These are phyloP conservation scores for Odontothrips loti DNA, from an alignment of 2,888 invertebrate species.

Conservation along the genomic window DNA sequence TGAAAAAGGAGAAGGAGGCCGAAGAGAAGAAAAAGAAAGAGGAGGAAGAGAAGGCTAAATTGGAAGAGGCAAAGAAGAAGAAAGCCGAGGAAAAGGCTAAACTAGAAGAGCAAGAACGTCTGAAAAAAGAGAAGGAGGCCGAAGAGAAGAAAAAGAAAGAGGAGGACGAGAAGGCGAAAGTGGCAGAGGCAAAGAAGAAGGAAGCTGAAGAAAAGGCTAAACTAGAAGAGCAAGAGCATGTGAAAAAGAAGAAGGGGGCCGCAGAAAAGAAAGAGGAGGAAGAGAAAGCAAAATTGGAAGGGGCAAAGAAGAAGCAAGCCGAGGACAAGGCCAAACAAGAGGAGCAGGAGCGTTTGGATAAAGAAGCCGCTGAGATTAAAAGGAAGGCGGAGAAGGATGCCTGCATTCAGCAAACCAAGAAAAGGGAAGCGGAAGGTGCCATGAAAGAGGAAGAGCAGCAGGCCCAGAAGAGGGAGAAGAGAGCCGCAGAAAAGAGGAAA, in stretches of 20 bases:
- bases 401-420: slow-evolving; percentile 36
- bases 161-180: slow-evolving; percentile 36
- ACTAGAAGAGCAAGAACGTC: slow-evolving; percentile 40
- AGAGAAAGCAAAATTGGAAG: slow-evolving; percentile 36
- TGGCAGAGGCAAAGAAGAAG: slow-evolving; percentile 33
- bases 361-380: slow-evolving; percentile 39
- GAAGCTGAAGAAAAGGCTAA: slow-evolving; percentile 36
- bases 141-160: slow-evolving; percentile 41
- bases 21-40: slow-evolving; percentile 33
- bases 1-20: slow-evolving; percentile 32
- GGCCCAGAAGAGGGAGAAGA: slow-evolving; percentile 39
- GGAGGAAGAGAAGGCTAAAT: slow-evolving; percentile 31
- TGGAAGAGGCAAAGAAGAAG: slow-evolving; percentile 36
- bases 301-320: slow-evolving; percentile 34
- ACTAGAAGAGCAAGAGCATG: slow-evolving; percentile 34
- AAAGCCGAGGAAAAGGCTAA: slow-evolving; percentile 44
- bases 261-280: slow-evolving; percentile 35
- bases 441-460: slow-evolving; percentile 43
- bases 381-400: slow-evolving; percentile 45
- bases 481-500: slow-evolving; percentile 37
- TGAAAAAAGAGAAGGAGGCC: slow-evolving; percentile 41
- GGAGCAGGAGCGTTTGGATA: slow-evolving; percentile 38
- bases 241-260: slow-evolving; percentile 35
- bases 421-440: slow-evolving; percentile 46
- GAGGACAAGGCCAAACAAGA: slow-evolving; percentile 35